phyloP scores from a whole-genome alignment of 1,140 invertebrate species.

The Penaeus indicus region DNA sequence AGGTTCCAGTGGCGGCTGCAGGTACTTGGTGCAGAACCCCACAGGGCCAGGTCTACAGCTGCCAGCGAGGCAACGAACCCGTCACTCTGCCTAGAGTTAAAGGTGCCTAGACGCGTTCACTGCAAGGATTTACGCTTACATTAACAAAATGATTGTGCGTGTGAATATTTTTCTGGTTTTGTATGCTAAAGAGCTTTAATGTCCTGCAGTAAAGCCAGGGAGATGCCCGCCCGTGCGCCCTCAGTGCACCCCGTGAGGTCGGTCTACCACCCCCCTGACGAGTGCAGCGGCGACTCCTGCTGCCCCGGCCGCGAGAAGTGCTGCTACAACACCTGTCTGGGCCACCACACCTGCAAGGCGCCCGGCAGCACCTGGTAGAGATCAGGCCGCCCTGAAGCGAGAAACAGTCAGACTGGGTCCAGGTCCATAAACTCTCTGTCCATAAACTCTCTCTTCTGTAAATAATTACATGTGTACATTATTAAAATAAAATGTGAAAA shows the following conservation, averaged over 20 bases:
- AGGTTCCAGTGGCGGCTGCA: background rate
- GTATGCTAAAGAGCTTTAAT: too few species aligned
- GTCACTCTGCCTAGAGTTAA: too few species aligned
- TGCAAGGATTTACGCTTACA: too few species aligned
- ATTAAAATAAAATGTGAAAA: too few species aligned
- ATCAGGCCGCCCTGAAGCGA: too few species aligned
- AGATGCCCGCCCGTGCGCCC: conserved; percentile 14
- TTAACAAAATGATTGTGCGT: too few species aligned
- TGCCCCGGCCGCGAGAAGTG: conserved; percentile 17
- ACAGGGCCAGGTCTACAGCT: background rate
- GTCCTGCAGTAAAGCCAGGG: background rate
- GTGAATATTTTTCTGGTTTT: too few species aligned
- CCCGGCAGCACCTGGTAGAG: background rate
- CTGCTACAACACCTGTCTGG: conserved; percentile 28
- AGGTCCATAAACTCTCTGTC: too few species aligned
- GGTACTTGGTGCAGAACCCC: background rate
- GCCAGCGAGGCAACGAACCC: background rate
- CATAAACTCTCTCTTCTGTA: too few species aligned
- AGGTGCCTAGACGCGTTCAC: too few species aligned
- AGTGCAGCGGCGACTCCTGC: conserved; percentile 8
- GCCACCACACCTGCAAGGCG: conserved; percentile 33
- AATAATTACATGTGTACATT: too few species aligned
- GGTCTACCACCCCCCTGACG: background rate
- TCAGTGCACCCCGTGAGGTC: background rate
- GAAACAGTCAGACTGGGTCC: too few species aligned